These are phyloP conservation scores for Sarotherodon lohbergeri DNA, from an alignment of 2,113 vertebrate genomes.

Conservation along the genomic window DNA sequence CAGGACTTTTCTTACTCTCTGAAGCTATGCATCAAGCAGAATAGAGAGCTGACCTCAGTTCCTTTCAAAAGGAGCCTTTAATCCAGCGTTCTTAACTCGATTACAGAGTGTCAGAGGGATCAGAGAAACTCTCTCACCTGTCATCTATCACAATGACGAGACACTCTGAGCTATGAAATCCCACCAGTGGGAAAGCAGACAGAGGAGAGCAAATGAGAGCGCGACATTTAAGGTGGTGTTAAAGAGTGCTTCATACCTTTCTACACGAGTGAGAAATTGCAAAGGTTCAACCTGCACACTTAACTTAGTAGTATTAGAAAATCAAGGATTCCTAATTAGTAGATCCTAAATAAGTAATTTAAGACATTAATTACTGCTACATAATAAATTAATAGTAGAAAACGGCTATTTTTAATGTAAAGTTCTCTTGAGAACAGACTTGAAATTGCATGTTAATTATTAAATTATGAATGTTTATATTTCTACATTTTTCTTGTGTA, in stretches of 20 bases:
- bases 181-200: neutral
- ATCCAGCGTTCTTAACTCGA: constrained; percentile 75
- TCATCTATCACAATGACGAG: constrained; percentile 55
- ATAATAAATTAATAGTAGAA: neutral
- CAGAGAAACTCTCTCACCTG: constrained; percentile 74
- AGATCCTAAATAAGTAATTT: neutral
- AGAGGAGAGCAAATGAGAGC: neutral
- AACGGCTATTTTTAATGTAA: neutral
- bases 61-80: constrained; percentile 66
- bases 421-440: neutral
- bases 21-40: constrained; percentile 44
- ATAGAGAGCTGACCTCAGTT: constrained; percentile 53
- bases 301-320: neutral
- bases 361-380: neutral
- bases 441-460: neutral
- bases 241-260: neutral
- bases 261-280: neutral
- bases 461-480: neutral
- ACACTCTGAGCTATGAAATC: constrained; percentile 11
- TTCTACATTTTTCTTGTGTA: neutral
- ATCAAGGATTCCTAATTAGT: neutral
- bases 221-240: neutral
- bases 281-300: neutral
- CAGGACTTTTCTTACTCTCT: constrained; percentile 41
- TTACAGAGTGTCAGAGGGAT: constrained; percentile 76